phyloP scores from a whole-genome alignment of 2,888 invertebrate genomes.

The Mantis religiosa region DNA sequence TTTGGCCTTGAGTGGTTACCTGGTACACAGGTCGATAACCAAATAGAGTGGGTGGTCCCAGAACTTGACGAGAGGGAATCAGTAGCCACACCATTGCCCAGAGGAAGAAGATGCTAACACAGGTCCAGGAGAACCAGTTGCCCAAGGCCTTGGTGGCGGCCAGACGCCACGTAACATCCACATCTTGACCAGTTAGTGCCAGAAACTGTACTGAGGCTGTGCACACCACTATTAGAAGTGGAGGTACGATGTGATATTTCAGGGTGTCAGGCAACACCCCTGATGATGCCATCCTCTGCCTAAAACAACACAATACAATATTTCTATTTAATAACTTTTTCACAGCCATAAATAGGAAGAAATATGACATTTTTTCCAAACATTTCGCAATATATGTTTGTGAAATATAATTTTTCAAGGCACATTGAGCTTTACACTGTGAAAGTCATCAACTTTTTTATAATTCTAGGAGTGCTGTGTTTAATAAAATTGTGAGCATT shows the following conservation, averaged over 20 bases:
- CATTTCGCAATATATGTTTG: too few species aligned
- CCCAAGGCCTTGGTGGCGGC: conserved; percentile 34
- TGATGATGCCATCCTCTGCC: conserved; percentile 1
- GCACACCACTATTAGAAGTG: conserved; percentile 39
- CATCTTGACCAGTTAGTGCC: conserved; percentile 36
- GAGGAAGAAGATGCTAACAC: conserved; percentile 35
- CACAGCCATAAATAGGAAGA: too few species aligned
- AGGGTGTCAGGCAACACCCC: conserved; percentile 28
- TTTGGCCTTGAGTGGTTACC: conserved; percentile 21
- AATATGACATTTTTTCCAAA: too few species aligned
- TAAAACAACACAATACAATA: neutral
- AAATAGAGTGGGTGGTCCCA: conserved; percentile 48
- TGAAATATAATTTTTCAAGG: too few species aligned
- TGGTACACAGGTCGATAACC: conserved; percentile 45
- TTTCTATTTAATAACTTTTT: too few species aligned
- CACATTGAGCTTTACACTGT: too few species aligned
- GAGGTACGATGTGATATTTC: conserved; percentile 39
- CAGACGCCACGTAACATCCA: conserved; percentile 32
- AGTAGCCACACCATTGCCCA: conserved; percentile 47
- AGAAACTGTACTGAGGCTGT: conserved; percentile 39
- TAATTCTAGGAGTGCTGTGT: too few species aligned
- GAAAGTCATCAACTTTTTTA: too few species aligned
- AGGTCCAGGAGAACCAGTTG: conserved; percentile 39
- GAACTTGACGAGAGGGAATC: conserved; percentile 40
- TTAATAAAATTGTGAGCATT: too few species aligned